A percentile compares a stretch with the other conserved stretches of the same genome.
Evolutionary conservation across 2,113 vertebrate species (phyloP).

Genomic region (Spilogale gracilis): DNA sequence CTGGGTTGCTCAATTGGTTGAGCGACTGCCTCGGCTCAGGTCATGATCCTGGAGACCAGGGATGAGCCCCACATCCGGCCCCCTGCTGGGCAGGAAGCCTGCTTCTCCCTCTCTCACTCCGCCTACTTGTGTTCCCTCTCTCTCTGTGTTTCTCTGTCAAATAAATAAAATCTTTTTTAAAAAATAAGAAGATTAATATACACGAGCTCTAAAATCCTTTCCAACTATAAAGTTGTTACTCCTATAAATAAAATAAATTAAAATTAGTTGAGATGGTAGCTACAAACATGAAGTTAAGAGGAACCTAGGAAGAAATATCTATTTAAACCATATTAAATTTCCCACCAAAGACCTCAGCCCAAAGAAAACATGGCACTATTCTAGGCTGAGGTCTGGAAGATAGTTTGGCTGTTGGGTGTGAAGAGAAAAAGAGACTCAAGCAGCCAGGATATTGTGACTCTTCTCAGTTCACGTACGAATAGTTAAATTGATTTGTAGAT

Average conservation of each 20-base stretch:
- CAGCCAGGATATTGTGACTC: neutral
- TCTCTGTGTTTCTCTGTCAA: no score
- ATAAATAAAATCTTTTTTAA: neutral
- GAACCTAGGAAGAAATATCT: neutral
- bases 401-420: neutral
- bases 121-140: no score
- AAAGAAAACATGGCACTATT: neutral
- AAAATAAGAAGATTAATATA: neutral
- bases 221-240: conserved; percentile 8
- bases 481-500: conserved; percentile 31
- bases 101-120: no score
- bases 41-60: no score
- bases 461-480: neutral
- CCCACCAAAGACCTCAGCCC: neutral
- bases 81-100: no score
- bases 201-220: conserved; percentile 22
- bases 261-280: neutral
- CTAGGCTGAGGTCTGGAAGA: neutral
- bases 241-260: conserved; percentile 40
- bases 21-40: no score
- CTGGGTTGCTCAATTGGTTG: no score
- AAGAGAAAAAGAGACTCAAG: neutral
- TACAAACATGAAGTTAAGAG: neutral
- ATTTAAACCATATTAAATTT: neutral
- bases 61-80: no score